phyloP scores from a whole-genome alignment of 2,888 invertebrate genomes.

The Steinernema carpocapsae region DNA sequence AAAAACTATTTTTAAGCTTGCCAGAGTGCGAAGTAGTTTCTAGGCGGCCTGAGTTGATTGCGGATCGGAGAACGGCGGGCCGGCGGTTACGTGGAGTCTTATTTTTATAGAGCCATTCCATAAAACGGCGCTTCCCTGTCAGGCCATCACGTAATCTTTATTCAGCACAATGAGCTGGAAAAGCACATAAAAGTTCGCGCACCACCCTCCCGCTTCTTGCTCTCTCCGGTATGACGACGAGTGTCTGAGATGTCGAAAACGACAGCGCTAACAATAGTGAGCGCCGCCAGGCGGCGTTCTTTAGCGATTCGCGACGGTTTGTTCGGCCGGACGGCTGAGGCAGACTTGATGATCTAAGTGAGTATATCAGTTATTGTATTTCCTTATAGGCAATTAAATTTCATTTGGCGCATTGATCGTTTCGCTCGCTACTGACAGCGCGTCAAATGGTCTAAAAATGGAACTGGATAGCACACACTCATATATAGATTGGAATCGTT shows the following conservation, averaged over 20 bases:
- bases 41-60: neutral
- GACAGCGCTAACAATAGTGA: neutral
- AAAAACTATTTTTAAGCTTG: constrained; percentile 20
- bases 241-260: constrained; percentile 19
- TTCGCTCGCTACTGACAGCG: constrained; percentile 23
- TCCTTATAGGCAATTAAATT: neutral
- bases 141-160: neutral
- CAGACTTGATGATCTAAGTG: constrained; percentile 18
- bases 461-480: constrained; percentile 32
- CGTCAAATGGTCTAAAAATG: constrained; percentile 21
- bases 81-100: neutral
- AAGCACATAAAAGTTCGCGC: constrained; percentile 24
- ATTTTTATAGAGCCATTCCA: constrained; percentile 20
- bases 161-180: neutral
- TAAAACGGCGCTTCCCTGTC: neutral
- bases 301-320: constrained; percentile 5
- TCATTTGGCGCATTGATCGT: constrained; percentile 21
- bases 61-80: neutral
- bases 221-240: constrained; percentile 13
- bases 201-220: neutral
- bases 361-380: constrained; percentile 20
- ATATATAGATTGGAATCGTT: neutral
- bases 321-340: neutral
- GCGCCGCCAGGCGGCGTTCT: neutral
- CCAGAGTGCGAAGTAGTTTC: neutral